Conservation (phyloP, 1,140 invertebrate species). For the Parasteatoda tepidariorum region DNA sequence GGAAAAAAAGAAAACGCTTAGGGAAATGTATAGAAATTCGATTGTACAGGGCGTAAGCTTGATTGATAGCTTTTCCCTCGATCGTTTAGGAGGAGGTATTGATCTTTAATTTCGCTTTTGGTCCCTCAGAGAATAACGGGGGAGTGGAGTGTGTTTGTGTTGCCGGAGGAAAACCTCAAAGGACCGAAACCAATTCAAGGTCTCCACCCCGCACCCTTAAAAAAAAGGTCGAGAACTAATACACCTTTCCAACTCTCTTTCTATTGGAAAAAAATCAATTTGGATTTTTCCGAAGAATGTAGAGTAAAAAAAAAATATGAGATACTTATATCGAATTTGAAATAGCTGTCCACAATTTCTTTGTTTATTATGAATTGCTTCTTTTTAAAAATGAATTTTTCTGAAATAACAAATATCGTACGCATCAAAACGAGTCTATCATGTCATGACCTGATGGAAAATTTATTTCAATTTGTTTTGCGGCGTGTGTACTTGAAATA, state of each 20-base stretch:
- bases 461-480: too few relatives aligned
- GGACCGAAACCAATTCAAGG: slow-evolving; percentile 18
- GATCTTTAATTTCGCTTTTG: slow-evolving; percentile 56
- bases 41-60: slow-evolving; percentile 54
- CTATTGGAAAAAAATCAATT: neutral
- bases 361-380: too few relatives aligned
- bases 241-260: neutral
- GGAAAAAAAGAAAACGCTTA: slow-evolving; percentile 35
- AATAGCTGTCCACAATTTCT: too few relatives aligned
- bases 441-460: too few relatives aligned
- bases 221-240: neutral
- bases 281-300: too few relatives aligned
- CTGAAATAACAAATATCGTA: too few relatives aligned
- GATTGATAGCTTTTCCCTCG: slow-evolving; percentile 48
- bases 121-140: slow-evolving; percentile 21
- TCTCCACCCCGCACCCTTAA: neutral
- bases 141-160: slow-evolving; percentile 5
- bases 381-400: too few relatives aligned
- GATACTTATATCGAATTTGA: too few relatives aligned
- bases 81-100: slow-evolving; percentile 35
- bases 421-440: too few relatives aligned
- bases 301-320: too few relatives aligned
- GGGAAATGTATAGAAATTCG: slow-evolving; percentile 55
- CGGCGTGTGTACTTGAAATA: too few relatives aligned
- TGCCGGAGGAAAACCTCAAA: neutral